Conservation (phyloP, 1,140 invertebrate genomes). For the Leptopilina boulardi region DNA sequence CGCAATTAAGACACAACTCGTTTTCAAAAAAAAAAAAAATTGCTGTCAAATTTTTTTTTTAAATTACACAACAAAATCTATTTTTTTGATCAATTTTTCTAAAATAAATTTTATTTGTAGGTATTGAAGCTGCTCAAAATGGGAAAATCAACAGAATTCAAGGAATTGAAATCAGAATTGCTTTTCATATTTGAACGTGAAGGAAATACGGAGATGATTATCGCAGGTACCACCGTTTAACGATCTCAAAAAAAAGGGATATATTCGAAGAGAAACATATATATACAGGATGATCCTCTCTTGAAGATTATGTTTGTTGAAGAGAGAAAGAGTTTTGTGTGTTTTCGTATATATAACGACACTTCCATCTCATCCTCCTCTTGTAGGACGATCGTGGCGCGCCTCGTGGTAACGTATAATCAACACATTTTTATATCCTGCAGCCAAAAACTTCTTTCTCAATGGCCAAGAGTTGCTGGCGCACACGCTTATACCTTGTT, state of each 20-base stretch:
- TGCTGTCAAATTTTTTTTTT: background rate
- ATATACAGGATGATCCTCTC: no score
- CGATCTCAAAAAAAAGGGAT: constrained; percentile 20
- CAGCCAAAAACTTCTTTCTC: constrained; percentile 73
- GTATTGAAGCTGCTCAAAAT: no score
- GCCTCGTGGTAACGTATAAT: constrained; percentile 72
- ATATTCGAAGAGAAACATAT: no score
- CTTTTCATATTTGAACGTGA: no score
- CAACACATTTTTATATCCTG: constrained; percentile 76
- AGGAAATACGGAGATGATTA: no score
- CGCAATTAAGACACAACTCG: constrained; percentile 1
- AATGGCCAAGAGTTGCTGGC: constrained; percentile 64
- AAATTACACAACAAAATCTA: no score
- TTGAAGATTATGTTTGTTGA: background rate
- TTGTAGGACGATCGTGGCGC: constrained; percentile 43
- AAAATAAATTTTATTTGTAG: no score
- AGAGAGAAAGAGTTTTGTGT: constrained; percentile 45
- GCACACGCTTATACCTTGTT: constrained; percentile 51
- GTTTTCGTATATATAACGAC: constrained; percentile 69
- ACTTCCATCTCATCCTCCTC: constrained; percentile 62
- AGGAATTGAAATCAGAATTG: no score
- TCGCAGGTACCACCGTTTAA: constrained; percentile 45
- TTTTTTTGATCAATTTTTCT: no score
- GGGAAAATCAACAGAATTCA: no score
- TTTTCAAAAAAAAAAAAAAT: background rate